phyloP scores from a whole-genome alignment of 2,113 vertebrate genomes.

The Gavialis gangeticus region DNA sequence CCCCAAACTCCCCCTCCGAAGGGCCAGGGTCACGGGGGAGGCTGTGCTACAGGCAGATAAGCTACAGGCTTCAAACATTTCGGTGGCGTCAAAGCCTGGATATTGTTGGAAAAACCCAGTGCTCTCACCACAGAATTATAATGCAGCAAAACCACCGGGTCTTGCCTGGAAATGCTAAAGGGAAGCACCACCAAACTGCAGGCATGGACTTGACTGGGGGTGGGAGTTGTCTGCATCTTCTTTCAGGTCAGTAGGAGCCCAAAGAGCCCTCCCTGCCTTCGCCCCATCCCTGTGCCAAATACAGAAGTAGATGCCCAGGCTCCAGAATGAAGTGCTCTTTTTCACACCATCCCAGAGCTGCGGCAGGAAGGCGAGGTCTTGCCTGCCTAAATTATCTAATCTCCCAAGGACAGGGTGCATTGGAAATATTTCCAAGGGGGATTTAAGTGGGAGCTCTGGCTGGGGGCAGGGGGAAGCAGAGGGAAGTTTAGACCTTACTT shows the following conservation, averaged over 20 bases:
- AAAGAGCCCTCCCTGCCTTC: neutral
- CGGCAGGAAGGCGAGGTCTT: neutral
- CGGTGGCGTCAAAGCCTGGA: neutral
- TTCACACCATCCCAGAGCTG: too few species aligned
- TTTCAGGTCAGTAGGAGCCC: too few species aligned
- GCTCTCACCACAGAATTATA: neutral
- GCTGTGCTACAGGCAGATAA: neutral
- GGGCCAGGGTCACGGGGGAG: neutral
- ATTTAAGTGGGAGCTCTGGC: too few species aligned
- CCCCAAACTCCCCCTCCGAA: neutral
- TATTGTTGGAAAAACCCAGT: neutral
- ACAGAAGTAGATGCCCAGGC: neutral
- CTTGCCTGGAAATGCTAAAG: neutral
- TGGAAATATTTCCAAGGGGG: neutral
- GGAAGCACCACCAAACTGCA: neutral
- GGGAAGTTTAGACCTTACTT: neutral
- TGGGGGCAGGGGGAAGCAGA: fast-evolving
- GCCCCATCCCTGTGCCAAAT: neutral
- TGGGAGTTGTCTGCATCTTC: neutral
- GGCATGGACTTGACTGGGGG: neutral
- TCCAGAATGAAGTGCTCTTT: too few species aligned
- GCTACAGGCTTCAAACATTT: neutral
- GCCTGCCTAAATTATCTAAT: neutral
- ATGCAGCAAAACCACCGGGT: neutral
- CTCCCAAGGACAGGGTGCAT: neutral